Percentiles rank a stretch among this genome's conserved stretches.
Evolutionary conservation across 1,140 invertebrate genomes (phyloP).

Genomic region (Archegozetes longisetosus): DNA sequence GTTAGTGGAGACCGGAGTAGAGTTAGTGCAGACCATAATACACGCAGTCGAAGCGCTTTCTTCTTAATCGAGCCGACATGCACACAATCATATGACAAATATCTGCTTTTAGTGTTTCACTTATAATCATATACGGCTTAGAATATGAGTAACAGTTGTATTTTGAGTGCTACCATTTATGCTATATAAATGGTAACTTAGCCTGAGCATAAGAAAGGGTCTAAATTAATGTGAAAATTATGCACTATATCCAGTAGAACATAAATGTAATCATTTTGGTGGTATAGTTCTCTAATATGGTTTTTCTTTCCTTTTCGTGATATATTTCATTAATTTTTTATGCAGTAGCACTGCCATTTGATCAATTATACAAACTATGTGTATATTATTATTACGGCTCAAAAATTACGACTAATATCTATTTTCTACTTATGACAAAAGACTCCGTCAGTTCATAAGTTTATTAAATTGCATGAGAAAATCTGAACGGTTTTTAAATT

Average conservation of each 20-base stretch:
- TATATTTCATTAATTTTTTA: not conserved
- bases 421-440: too few species aligned
- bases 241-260: not conserved
- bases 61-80: not conserved
- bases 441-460: too few species aligned
- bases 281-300: not conserved
- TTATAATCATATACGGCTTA: not conserved
- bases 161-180: not conserved
- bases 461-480: too few species aligned
- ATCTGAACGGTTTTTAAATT: too few species aligned
- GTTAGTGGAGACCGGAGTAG: too few species aligned
- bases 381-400: too few species aligned
- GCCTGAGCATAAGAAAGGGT: not conserved
- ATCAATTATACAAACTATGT: too few species aligned
- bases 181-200: too few species aligned
- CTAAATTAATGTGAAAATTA: not conserved
- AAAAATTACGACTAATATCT: too few species aligned
- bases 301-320: not conserved
- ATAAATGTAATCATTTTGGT: not conserved
- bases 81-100: not conserved
- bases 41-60: not conserved
- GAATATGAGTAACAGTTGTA: not conserved
- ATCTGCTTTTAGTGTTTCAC: not conserved
- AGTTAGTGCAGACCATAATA: not conserved
- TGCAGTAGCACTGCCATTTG: not conserved